Evolutionary conservation across 2,888 invertebrate species (phyloP), one percentile per base, ranked within the genome.

Genomic region (Chrysomela aeneicollis): DNA sequence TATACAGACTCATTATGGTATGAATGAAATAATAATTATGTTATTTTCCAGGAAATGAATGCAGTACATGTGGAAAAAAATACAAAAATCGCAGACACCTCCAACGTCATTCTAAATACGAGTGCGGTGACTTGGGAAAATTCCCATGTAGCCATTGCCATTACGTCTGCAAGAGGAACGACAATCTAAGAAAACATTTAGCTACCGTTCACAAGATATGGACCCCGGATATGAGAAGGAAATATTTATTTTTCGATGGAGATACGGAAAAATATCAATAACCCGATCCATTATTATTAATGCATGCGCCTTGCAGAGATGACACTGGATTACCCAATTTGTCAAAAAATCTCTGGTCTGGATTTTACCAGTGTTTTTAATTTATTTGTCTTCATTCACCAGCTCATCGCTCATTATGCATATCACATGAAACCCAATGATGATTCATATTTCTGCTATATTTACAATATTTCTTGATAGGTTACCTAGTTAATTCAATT

Each of bases 21-120:
- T n/a, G n/a, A n/a, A n/a, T 26, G 4, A 26, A 15, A 42, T 42
- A 1, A 4, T 15, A 42, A 15, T 42, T n/a, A 42, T 59, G 1
- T 18, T 37, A 19, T n/a, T 19, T 61, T 61, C 21, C 47, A 61
- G 61, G 26, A 10, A 42, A 51, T 50, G 10, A 37, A 6, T 64
- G 61, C 32, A 47, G 52, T 8, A 61, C 19, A 8, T 66, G 66
- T 50, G 49, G 19, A 1, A 64, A 54, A 55, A 49, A 15, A 32
- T 64, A 64, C 55, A 60, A 50, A 32, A 54, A 18, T 4, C 35
- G 47, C 8, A 47, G 17, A 15, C 65, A 60, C 21, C 57, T 68
- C 26, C 61, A 65, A 18, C 71, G 67, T 10, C 73, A 74, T 62
- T 61, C 58, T 30, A 68, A 66, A 52, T 72, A 66, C 64, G 42